Conservation (phyloP, 2,888 invertebrate species). For the Pheosia gnoma region DNA sequence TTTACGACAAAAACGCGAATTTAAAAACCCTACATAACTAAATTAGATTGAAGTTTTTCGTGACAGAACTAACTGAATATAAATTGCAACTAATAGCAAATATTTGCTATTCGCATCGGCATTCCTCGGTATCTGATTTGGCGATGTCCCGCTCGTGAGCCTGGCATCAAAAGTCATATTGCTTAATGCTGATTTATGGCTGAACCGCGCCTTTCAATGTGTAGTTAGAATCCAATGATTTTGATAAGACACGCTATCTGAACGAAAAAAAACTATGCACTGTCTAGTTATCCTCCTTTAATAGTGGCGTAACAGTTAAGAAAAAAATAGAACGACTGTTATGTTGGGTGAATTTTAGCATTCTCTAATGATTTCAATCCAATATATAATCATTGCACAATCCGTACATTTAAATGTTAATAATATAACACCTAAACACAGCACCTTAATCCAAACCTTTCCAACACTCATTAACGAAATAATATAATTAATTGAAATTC, state of each 20-base stretch:
- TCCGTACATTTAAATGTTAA: background rate
- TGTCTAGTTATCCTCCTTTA: too few species aligned
- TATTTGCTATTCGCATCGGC: slow-evolving; percentile 30
- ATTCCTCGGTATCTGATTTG: slow-evolving; percentile 15
- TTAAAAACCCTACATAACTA: slow-evolving; percentile 27
- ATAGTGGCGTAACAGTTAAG: too few species aligned
- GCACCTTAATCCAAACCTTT: slow-evolving; percentile 43
- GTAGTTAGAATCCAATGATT: background rate
- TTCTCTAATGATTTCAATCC: too few species aligned
- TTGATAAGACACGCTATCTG: background rate
- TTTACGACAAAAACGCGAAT: background rate
- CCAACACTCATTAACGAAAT: slow-evolving; percentile 60
- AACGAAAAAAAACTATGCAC: too few species aligned
- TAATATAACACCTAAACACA: slow-evolving; percentile 18
- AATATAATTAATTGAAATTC: slow-evolving; percentile 75
- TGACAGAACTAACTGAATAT: slow-evolving; percentile 40
- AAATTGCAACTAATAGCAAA: slow-evolving; percentile 34
- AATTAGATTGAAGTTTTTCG: slow-evolving; percentile 55
- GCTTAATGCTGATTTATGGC: slow-evolving; percentile 28
- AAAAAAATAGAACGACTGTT: too few species aligned
- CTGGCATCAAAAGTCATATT: slow-evolving; percentile 7
- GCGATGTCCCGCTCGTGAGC: slow-evolving; percentile 17
- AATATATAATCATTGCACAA: too few species aligned
- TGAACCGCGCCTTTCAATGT: background rate
- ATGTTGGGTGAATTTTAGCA: too few species aligned